phyloP scores from a whole-genome alignment of 2,113 vertebrate species.

The Nycticorax nycticorax region DNA sequence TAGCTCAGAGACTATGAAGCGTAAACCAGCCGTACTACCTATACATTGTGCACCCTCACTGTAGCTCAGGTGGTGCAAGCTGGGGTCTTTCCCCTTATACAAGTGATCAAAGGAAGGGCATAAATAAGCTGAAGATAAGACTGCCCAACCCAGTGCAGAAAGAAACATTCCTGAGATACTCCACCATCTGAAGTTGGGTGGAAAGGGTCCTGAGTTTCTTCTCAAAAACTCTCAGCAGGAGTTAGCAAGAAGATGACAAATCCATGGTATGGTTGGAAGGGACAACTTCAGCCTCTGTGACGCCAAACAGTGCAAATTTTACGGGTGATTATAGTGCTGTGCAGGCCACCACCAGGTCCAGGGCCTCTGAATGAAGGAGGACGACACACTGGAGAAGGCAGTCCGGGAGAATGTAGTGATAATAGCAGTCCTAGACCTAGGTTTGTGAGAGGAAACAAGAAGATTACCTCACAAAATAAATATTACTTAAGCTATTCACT shows the following conservation, averaged over 20 bases:
- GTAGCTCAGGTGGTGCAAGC: neutral
- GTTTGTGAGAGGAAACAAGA: slow-evolving; percentile 41
- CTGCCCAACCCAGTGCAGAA: neutral
- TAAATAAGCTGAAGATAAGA: neutral
- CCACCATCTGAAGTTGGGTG: neutral
- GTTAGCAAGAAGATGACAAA: neutral
- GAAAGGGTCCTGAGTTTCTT: neutral
- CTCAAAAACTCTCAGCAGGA: neutral
- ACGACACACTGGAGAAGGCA: neutral
- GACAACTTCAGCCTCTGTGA: neutral
- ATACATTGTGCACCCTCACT: neutral
- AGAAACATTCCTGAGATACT: neutral
- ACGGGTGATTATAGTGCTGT: neutral
- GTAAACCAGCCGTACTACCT: neutral
- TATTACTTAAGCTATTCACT: slow-evolving; percentile 43
- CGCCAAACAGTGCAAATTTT: neutral
- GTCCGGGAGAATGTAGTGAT: neutral
- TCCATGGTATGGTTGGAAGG: neutral
- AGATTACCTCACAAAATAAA: slow-evolving; percentile 64
- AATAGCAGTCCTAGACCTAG: neutral
- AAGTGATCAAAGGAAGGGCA: neutral
- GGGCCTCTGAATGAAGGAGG: neutral
- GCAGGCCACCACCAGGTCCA: neutral
- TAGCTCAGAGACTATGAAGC: neutral
- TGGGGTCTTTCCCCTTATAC: neutral